These are phyloP conservation scores for Lontra canadensis DNA, from an alignment of 2,113 vertebrate genomes.

Conservation along the genomic window DNA sequence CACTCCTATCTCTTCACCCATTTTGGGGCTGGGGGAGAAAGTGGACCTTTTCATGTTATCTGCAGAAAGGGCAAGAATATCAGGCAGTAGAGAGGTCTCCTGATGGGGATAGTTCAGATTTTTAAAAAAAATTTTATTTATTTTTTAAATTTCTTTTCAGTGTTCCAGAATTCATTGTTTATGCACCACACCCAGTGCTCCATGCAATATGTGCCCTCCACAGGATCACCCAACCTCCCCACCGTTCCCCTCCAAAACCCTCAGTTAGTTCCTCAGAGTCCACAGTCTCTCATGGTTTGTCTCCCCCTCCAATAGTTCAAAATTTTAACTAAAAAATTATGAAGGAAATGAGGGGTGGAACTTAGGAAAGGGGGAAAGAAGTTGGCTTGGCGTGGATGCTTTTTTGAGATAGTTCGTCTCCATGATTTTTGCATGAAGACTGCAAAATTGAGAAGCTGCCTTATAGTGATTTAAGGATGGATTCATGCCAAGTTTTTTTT, in stretches of 20 bases:
- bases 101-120: background rate
- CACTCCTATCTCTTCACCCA: background rate
- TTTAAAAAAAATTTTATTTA: background rate
- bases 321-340: background rate
- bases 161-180: no score
- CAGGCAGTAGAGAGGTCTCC: background rate
- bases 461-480: background rate
- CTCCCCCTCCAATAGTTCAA: no score
- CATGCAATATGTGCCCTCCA: no score
- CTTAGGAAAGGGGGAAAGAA: background rate
- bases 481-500: background rate
- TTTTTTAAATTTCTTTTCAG: no score
- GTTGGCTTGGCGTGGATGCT: rapidly evolving
- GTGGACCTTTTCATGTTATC: background rate
- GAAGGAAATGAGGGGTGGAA: background rate
- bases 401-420: background rate
- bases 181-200: no score
- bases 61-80: background rate
- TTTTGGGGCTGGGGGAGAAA: background rate
- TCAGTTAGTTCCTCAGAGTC: no score
- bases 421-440: background rate
- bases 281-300: no score
- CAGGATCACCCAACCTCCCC: no score
- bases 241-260: no score
- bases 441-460: background rate